Evolutionary conservation across 2,888 invertebrate genomes (phyloP), one percentile per base, ranked within the genome.

Genomic region (Cenopis cana): DNA sequence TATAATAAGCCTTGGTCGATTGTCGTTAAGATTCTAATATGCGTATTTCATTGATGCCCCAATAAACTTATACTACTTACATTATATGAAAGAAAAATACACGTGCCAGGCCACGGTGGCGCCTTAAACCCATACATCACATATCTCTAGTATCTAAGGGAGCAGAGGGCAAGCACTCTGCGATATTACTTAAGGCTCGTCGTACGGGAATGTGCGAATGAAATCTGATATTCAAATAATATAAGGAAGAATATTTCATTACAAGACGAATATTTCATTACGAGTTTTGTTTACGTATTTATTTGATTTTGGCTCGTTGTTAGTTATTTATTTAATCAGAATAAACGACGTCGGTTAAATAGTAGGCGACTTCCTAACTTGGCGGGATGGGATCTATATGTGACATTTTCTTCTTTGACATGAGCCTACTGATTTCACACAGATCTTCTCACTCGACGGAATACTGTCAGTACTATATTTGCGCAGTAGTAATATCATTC

Each of bases 171-270:
- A 52, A 36, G 62, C 64, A 64, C 64, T 64, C 52, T 38, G 52
- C 52, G 52, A 64, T 64, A 64, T 64, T 64, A 54, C 64, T 64
- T 64, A 64, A 38, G 52, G 64, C 64, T 38, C 64, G 64, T 52
- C 52, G 36, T 54, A 64, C 52, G 18, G 52, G 38, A 36, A 64
- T 9, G 64, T 64, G 38, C 20, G 52, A 64, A 64, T 64, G 52
- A 64, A 64, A 64, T 64, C 54, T 20, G 64, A 64, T 64, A 52
- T 24, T 36, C 52, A 62, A 62, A 62, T 62, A 50, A 50, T 33
- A 54, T 54, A 52, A n/a, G 50, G 17, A 62, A 24, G 18, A 38
- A 54, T 20, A 4, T 50, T 18, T n/a, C 20, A 20, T 18, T 64
- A 36, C 10, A 24, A 52, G 38, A 20, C 29, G 24, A 12, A 62